These are phyloP conservation scores for roundworm (Caenorhabditis elegans) DNA, from an alignment of 1,140 invertebrate species.

Conservation along the genomic window WBcel235 BX284603.4:5925501-5926000, in stretches of 20 bases:
- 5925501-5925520: constrained; percentile 40
- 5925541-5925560: constrained; percentile 48
- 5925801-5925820: too few species aligned
- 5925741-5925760: not conserved
- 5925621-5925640: constrained; percentile 40
- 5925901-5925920: too few species aligned
- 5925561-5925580: constrained; percentile 34
- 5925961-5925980: not conserved
- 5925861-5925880: too few species aligned
- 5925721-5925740: not conserved
- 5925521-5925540: constrained; percentile 46
- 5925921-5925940: not conserved
- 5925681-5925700: not conserved
- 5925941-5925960: not conserved
- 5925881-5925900: not conserved
- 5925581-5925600: not conserved
- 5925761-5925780: not conserved
- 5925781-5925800: not conserved
- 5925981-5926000: not conserved
- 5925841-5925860: too few species aligned
- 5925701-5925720: constrained; percentile 24
- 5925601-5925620: not conserved
- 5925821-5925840: too few species aligned
- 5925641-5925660: not conserved
- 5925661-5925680: not conserved